Evolutionary conservation across 2,113 vertebrate species (phyloP).

Genomic region (Machaerirhynchus nigripectus): DNA sequence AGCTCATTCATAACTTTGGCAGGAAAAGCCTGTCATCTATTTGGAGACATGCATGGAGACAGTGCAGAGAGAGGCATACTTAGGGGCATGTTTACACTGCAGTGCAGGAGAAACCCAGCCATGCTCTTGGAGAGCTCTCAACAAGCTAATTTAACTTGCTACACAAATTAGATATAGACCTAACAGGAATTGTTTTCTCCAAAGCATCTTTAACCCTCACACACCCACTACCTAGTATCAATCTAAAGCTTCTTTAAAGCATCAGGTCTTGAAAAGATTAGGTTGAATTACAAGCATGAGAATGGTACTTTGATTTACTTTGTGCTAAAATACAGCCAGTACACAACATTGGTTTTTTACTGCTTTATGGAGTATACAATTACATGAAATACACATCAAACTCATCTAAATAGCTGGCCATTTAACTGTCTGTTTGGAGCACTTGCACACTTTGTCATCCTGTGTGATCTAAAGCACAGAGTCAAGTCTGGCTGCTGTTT

Average conservation of each 20-base stretch:
- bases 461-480: conserved; percentile 30
- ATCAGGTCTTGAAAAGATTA: conserved; percentile 15
- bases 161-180: background rate
- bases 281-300: conserved; percentile 21
- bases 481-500: conserved; percentile 63
- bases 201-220: background rate
- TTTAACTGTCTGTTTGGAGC: conserved; percentile 61
- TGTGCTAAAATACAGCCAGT: conserved; percentile 15
- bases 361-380: conserved; percentile 50
- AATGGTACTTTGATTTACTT: conserved; percentile 52
- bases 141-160: background rate
- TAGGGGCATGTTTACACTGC: background rate
- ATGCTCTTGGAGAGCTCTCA: background rate
- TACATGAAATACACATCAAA: conserved; percentile 63
- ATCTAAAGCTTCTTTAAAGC: background rate
- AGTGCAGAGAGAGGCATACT: background rate
- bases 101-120: background rate
- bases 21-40: background rate
- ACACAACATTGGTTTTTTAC: conserved; percentile 44
- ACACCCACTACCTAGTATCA: background rate
- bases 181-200: background rate
- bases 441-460: conserved; percentile 38
- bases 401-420: conserved; percentile 53
- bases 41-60: background rate
- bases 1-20: background rate